Evolutionary conservation across 1,140 invertebrate species (phyloP), one percentile per base, ranked within the genome.

Genomic region (Eulimnadia texana): DNA sequence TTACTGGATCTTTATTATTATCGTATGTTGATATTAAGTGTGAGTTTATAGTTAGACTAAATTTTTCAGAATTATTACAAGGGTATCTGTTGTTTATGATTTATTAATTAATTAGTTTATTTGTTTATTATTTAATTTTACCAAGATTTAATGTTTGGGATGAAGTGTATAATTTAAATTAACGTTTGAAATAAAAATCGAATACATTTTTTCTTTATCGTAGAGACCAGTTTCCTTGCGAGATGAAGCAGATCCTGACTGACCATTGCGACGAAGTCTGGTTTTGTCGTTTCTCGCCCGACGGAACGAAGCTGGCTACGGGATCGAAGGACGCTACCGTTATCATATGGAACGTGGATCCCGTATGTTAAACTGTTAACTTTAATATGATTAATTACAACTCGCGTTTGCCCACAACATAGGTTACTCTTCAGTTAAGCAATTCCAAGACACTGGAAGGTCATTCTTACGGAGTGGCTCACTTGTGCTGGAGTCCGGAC

Each of bases 241-340:
- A 84, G 69, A 88, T 85, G 33, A 78, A 82, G 62, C 86, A 98
- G 81, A 82, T 94, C 68, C 78, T 98, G 58, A 91, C 86, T 72
- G 93, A 98, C 71, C 95, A 98, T 75, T 90, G 86, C 73, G 93
- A 98, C 76, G 95, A 99, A 80, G 94, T 98, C 57, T 92, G 93
- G 93, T 96, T 90, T 75, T 95, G 93, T 76, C 86, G 89, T 73
- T 98, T 97, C 76, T 97, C 93, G 19, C 93, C 93, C 22, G 90
- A 97, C 77, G 94, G 94, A 63, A 81, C 83, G 19, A 92, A 91
- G 76, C 75, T 99, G 66, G 95, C 95, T 0, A 96, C 95, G 27
- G 94, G 94, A 66, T 97, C 92, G 61, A 98, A 98, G 78, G 93
- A 98, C 77, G 88, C 87, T 68, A 88, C 88, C 65, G 84, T 99